Evolutionary conservation across 64 coral and sea anemone species (phyloP).

Genomic region (Stichodactyla helianthus): DNA sequence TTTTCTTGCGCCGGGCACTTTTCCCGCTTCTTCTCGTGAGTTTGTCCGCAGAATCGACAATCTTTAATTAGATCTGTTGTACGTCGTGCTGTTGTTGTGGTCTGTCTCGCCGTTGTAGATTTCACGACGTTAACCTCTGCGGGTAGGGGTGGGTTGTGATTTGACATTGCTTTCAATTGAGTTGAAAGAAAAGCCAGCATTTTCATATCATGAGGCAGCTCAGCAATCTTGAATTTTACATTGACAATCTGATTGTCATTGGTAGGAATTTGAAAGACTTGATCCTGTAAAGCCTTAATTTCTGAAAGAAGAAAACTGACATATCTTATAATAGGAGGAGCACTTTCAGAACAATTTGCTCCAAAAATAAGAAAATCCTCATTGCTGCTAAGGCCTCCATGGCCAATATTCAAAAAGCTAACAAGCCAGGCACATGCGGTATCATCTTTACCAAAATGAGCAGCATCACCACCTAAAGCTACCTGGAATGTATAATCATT

Average conservation of each 20-base stretch:
- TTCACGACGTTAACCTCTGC: no score
- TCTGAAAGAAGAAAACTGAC: background rate
- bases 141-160: no score
- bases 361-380: constrained; percentile 36
- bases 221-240: constrained; percentile 26
- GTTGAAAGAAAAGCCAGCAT: constrained; percentile 35
- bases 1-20: no score
- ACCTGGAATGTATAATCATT: constrained; percentile 19
- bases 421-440: constrained; percentile 30
- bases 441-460: constrained; percentile 39
- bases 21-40: no score
- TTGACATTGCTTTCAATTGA: no score
- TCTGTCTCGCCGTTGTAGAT: no score
- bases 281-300: constrained; percentile 21
- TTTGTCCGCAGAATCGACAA: no score
- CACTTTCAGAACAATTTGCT: constrained; percentile 36
- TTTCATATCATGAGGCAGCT: constrained; percentile 50
- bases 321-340: constrained; percentile 43
- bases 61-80: no score
- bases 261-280: background rate
- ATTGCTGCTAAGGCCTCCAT: constrained; percentile 18
- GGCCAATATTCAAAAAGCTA: constrained; percentile 31
- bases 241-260: constrained; percentile 22
- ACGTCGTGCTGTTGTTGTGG: no score
- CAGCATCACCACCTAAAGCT: constrained; percentile 29